Percentiles rank a stretch among this genome's conserved stretches.
Evolutionary conservation across 2,888 invertebrate species (phyloP).

Genomic region (Plagodis dolabraria): DNA sequence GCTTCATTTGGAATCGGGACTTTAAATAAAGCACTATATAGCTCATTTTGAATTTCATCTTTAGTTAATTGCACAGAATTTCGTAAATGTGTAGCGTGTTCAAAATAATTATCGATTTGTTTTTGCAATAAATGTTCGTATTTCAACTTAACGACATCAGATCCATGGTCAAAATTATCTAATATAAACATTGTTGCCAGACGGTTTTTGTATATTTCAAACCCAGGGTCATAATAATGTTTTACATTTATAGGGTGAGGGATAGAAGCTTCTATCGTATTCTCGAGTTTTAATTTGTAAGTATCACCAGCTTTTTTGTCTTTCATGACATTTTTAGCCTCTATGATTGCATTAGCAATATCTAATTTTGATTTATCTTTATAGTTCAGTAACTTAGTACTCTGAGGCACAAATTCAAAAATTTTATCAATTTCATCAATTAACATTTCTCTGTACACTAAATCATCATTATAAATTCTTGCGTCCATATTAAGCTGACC

Average conservation of each 20-base stretch:
- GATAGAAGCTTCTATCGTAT: conserved; percentile 57
- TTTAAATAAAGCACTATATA: conserved; percentile 58
- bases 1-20: conserved; percentile 56
- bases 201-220: conserved; percentile 63
- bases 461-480: conserved; percentile 49
- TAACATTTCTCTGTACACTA: conserved; percentile 52
- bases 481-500: conserved; percentile 58
- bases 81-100: conserved; percentile 47
- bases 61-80: conserved; percentile 52
- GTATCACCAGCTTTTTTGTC: conserved; percentile 52
- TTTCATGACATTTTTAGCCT: conserved; percentile 48
- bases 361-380: conserved; percentile 47
- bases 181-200: conserved; percentile 63
- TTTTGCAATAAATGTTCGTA: conserved; percentile 53
- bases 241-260: conserved; percentile 47
- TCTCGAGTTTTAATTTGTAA: conserved; percentile 59
- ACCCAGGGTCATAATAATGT: conserved; percentile 53
- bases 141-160: conserved; percentile 52
- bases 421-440: conserved; percentile 53
- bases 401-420: conserved; percentile 50
- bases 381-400: conserved; percentile 41
- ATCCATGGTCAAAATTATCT: conserved; percentile 63
- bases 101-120: conserved; percentile 56
- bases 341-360: conserved; percentile 51
- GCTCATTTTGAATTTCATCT: conserved; percentile 58